These are phyloP conservation scores for Chauna torquata DNA, from an alignment of 2,113 vertebrate genomes.

Conservation along the genomic window DNA sequence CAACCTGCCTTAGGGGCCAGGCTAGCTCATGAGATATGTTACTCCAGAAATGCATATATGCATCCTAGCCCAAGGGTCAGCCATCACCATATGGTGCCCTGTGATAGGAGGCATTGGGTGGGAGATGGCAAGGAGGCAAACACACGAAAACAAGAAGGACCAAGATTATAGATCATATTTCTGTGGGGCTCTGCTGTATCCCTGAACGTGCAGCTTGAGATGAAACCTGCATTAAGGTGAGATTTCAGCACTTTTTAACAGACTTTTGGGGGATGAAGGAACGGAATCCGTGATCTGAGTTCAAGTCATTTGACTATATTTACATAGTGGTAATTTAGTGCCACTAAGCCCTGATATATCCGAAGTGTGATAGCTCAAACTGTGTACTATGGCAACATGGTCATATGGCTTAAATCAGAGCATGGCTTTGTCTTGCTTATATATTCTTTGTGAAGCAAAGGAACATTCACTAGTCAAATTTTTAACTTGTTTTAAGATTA, in stretches of 20 bases:
- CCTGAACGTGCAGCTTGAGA: neutral
- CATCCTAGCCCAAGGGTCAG: neutral
- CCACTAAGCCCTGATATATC: neutral
- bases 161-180: neutral
- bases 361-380: neutral
- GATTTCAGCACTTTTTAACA: neutral
- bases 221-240: neutral
- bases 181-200: neutral
- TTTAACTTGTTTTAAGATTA: neutral
- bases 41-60: neutral
- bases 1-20: neutral
- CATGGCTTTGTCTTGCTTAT: neutral
- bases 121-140: neutral
- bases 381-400: neutral
- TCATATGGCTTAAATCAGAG: neutral
- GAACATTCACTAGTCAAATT: neutral
- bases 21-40: neutral
- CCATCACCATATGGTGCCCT: neutral
- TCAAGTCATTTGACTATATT: neutral
- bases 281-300: neutral
- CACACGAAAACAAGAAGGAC: neutral
- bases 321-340: neutral
- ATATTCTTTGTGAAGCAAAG: neutral
- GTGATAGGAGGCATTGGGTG: neutral
- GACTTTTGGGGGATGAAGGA: neutral